phyloP scores from a whole-genome alignment of 2,888 invertebrate species.

The Xanthia togata region DNA sequence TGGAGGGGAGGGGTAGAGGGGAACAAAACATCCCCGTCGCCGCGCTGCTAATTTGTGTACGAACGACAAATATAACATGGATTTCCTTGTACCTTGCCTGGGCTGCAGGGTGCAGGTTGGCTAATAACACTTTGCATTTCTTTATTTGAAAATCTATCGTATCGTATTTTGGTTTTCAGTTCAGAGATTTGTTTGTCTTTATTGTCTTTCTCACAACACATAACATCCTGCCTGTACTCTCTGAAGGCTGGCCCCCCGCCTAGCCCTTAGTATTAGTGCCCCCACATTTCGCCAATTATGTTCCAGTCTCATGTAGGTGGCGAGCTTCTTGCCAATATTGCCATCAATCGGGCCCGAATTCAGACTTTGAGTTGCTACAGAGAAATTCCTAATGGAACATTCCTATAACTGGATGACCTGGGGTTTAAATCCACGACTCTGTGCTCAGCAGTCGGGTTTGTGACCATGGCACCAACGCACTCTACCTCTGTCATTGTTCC shows the following conservation, averaged over 20 bases:
- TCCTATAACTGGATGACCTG: neutral
- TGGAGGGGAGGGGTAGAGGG: neutral
- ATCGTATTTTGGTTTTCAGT: slow-evolving; percentile 2
- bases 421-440: neutral
- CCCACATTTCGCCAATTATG: no score
- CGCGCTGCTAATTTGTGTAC: slow-evolving; percentile 59
- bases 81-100: slow-evolving; percentile 24
- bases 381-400: no score
- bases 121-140: neutral
- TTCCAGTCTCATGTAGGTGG: no score
- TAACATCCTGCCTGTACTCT: neutral
- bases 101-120: slow-evolving; percentile 1
- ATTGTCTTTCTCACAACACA: neutral
- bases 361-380: neutral
- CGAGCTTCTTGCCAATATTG: neutral
- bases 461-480: neutral
- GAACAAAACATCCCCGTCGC: slow-evolving; percentile 42
- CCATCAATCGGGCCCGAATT: neutral
- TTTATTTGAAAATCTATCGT: neutral
- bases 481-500: neutral
- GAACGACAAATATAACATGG: slow-evolving; percentile 51
- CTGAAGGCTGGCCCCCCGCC: neutral
- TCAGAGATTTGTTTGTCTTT: neutral
- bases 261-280: no score
- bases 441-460: neutral